Conservation (phyloP, 2,797 vertebrate genomes). For the Acrossocheilus fasciatus region DNA sequence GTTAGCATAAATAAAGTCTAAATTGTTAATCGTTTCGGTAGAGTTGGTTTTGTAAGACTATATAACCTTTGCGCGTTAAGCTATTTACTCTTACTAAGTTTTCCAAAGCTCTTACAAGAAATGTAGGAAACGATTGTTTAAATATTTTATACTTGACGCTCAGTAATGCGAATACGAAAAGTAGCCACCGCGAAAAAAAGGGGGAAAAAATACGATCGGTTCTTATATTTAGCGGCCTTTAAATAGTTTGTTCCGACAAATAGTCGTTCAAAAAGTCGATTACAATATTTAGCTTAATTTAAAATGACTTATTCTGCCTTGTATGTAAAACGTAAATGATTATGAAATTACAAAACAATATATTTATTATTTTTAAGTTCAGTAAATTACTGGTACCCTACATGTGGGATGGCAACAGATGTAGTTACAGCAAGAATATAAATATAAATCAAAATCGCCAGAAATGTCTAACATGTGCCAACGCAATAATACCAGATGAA, state of each 20-base stretch:
- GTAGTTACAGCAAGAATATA: not conserved
- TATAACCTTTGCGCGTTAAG: not conserved
- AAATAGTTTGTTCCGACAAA: not conserved
- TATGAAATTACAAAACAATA: not conserved
- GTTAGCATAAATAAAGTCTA: not conserved
- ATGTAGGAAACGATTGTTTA: not conserved
- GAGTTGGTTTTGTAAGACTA: not conserved
- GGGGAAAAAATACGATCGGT: not conserved
- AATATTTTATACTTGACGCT: not conserved
- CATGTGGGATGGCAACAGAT: not conserved
- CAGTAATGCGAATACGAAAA: not conserved
- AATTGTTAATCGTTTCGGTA: not conserved
- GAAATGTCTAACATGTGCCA: not conserved
- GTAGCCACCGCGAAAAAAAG: not conserved
- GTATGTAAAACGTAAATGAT: not conserved
- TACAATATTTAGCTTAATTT: not conserved
- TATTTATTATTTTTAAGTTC: not conserved
- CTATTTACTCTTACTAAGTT: not conserved
- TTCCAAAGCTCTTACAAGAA: not conserved
- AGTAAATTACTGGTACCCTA: not conserved
- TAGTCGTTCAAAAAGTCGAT: constrained; percentile 1
- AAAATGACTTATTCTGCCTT: not conserved
- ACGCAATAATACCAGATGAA: not conserved
- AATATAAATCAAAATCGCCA: not conserved
- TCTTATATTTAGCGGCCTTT: constrained; percentile 2